Percentiles rank a stretch among this genome's conserved stretches.
phyloP scores from a whole-genome alignment of 2,797 vertebrate species.

The Heteromormyrus szaboi region DNA sequence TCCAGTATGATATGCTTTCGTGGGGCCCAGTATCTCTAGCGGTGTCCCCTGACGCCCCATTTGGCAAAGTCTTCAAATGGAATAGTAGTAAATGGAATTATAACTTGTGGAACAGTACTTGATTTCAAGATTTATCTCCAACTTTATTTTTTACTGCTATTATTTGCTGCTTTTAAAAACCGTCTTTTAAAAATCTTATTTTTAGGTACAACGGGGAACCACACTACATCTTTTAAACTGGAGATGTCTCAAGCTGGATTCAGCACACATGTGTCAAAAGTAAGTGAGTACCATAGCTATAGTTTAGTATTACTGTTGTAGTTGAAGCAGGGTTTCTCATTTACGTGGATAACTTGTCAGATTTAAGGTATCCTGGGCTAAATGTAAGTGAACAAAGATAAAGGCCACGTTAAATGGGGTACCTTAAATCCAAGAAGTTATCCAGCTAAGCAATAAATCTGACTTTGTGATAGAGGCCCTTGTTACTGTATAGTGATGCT shows the following conservation, averaged over 20 bases:
- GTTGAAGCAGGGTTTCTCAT: not conserved
- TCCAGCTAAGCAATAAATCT: not conserved
- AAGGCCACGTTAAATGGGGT: not conserved
- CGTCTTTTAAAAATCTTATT: conserved; percentile 10
- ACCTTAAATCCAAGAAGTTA: not conserved
- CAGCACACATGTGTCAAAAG: conserved; percentile 83
- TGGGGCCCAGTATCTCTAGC: not conserved
- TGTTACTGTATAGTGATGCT: not conserved
- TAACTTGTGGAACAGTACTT: not conserved
- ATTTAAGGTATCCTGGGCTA: not conserved
- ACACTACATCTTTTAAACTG: conserved; percentile 86
- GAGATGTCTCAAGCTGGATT: conserved; percentile 96
- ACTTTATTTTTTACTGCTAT: not conserved
- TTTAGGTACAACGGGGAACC: conserved; percentile 77
- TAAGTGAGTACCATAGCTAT: conserved; percentile 47
- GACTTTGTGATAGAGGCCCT: not conserved
- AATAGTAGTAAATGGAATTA: not conserved
- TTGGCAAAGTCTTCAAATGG: not conserved
- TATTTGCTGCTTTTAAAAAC: not conserved
- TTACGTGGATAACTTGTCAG: not conserved
- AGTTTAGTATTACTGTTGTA: not conserved
- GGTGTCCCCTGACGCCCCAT: not conserved
- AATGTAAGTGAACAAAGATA: not conserved
- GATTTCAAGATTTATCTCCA: not conserved
- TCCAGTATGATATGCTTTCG: not conserved